Percentiles rank a stretch among this genome's conserved stretches.
These are phyloP conservation scores for Loripinus fragilis DNA, from an alignment of 2,888 invertebrate genomes.

Conservation along the genomic window DNA sequence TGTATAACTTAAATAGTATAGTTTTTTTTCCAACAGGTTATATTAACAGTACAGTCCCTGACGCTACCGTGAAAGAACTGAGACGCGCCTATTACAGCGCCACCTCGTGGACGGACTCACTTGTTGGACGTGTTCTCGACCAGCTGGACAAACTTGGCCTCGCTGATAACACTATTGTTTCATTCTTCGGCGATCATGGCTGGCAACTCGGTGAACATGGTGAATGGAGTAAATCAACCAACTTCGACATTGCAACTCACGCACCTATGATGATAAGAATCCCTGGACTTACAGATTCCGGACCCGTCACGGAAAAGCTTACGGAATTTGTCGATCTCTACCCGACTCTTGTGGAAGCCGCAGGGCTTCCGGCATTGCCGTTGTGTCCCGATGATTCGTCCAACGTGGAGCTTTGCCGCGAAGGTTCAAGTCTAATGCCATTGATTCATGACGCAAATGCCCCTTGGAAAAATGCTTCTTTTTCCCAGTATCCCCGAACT, in stretches of 20 bases:
- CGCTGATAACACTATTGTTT: conserved; percentile 62
- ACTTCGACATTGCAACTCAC: conserved; percentile 69
- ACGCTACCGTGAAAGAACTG: conserved; percentile 49
- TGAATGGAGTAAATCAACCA: conserved; percentile 71
- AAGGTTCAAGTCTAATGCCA: conserved; percentile 65
- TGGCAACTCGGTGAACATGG: conserved; percentile 74
- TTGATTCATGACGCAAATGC: conserved; percentile 44
- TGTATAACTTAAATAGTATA: no score
- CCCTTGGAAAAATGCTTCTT: conserved; percentile 52
- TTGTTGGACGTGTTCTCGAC: conserved; percentile 54
- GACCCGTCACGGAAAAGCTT: conserved; percentile 60
- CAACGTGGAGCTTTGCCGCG: conserved; percentile 56
- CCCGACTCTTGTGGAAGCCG: conserved; percentile 71
- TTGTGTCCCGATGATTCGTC: conserved; percentile 61
- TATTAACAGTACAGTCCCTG: conserved; percentile 66
- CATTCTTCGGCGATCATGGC: conserved; percentile 70
- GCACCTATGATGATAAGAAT: conserved; percentile 70
- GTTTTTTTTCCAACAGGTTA: conserved; percentile 57
- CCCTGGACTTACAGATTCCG: conserved; percentile 68
- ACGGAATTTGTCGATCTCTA: conserved; percentile 73
- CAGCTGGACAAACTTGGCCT: conserved; percentile 57
- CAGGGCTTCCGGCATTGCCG: conserved; percentile 51
- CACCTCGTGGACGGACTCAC: conserved; percentile 59
- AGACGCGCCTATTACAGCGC: conserved; percentile 67
- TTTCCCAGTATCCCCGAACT: conserved; percentile 64